These are phyloP conservation scores for Tetrao urogallus DNA, from an alignment of 2,113 vertebrate species.

Conservation along the genomic window DNA sequence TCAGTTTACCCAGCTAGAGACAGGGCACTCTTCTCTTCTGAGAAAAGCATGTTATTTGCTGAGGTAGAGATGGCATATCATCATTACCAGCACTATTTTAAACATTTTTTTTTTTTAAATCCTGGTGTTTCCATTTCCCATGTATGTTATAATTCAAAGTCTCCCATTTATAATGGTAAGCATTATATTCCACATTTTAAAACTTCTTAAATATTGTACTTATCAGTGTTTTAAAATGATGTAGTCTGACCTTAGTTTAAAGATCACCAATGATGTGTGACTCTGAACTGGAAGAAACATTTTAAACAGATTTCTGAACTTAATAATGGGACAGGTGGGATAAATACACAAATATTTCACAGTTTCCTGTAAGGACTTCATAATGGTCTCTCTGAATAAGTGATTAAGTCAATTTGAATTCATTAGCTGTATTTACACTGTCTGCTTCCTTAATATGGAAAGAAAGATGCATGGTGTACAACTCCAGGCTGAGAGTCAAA, in stretches of 20 bases:
- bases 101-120: neutral
- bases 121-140: neutral
- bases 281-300: neutral
- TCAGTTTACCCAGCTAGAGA: slow-evolving; percentile 49
- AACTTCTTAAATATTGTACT: neutral
- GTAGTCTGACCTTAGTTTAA: neutral
- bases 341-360: neutral
- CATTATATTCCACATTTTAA: neutral
- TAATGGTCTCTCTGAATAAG: neutral
- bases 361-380: neutral
- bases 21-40: slow-evolving; percentile 1
- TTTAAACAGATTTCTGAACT: neutral
- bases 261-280: neutral
- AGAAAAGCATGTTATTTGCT: slow-evolving; percentile 9
- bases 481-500: slow-evolving; percentile 22
- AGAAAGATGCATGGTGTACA: neutral
- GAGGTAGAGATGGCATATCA: neutral
- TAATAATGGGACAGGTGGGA: neutral
- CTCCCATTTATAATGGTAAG: neutral
- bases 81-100: neutral
- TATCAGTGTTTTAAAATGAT: neutral
- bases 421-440: neutral
- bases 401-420: slow-evolving; percentile 40
- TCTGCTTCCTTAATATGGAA: slow-evolving; percentile 12
- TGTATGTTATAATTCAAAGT: neutral